A percentile compares a stretch with the other conserved stretches of the same genome.
Evolutionary conservation across 2,113 vertebrate genomes (phyloP).

Genomic region (Scomber japonicus): DNA sequence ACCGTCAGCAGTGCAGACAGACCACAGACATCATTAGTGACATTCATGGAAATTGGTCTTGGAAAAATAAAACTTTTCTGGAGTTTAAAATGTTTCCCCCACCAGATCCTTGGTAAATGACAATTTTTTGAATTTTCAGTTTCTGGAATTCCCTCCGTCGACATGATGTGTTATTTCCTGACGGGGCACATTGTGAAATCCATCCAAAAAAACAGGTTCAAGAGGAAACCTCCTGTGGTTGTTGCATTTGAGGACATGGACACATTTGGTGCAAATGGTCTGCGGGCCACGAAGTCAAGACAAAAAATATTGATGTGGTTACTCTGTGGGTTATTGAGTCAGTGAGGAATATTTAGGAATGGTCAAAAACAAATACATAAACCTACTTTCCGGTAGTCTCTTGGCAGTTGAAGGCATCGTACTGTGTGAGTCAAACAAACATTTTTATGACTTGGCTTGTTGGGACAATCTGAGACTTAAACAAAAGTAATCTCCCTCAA

Average conservation of each 20-base stretch:
- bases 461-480: neutral
- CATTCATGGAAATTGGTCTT: constrained; percentile 34
- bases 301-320: constrained; percentile 38
- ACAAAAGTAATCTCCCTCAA: too few relatives aligned
- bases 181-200: constrained; percentile 23
- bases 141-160: constrained; percentile 46
- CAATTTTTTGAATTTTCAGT: constrained; percentile 27
- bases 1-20: constrained; percentile 38
- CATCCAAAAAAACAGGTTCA: constrained; percentile 44
- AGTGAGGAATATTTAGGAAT: constrained; percentile 43
- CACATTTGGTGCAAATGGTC: constrained; percentile 22
- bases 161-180: constrained; percentile 34
- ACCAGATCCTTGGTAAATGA: constrained; percentile 6
- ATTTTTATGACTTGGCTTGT: neutral
- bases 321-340: constrained; percentile 36
- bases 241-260: neutral
- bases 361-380: constrained; percentile 61
- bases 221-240: constrained; percentile 23
- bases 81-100: constrained; percentile 9
- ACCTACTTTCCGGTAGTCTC: constrained; percentile 18
- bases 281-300: constrained; percentile 58
- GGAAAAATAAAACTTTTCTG: constrained; percentile 41
- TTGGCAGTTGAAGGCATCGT: neutral
- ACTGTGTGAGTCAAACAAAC: constrained; percentile 12
- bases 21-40: constrained; percentile 59